Base-by-base conservation (phyloP, 2,888 invertebrate species). In the Drosophila anomelani region DNA sequence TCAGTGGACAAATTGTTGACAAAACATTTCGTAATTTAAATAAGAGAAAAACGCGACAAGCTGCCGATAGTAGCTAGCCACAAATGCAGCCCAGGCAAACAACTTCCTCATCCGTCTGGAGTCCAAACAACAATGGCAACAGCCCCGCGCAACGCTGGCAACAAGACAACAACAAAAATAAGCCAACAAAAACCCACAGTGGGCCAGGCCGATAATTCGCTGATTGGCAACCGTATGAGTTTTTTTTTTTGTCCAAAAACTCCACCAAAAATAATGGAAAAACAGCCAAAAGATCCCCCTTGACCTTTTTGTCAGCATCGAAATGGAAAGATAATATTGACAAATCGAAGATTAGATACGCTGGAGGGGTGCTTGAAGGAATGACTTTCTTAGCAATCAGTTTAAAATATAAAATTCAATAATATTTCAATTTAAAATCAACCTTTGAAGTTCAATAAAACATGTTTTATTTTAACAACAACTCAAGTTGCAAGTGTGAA, bases 1-100 rank as follows among this genome's bases (percentile, higher is more conserved):
- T 85, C 86, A 88, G 75, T 73, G 71, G 87, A 86, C 89, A 88
- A 86, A 87, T 88, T 86, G 86, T 88, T 87, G 89, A 88, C 86
- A 86, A 86, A 85, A 78, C 89, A 85, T 85, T 86, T 86, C 77
- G 82, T 87, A 88, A 86, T 88, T 86, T 85, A 80, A 88, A 87
- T 88, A 85, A 85, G 70, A 64, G 59, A 73, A 76, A 77, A 76
- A 77, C 41, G 38, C 67, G 58, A 72, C 59, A 73, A 80, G 75
- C 80, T 78, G 70, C 78, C 88, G 78, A 85, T 85, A 85, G 82
- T 67, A 59, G 76, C 76, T 70, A 77, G 70, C 75, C 69, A 77
- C 62, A 55, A 71, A 72, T 63, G 76, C 77, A 72, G 55, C 67
- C 36, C 64, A 67, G 64, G 43, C 68, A 44, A 68, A 75, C 83